Conservation (phyloP, 2,797 vertebrate species). For the Malurus splendens region DNA sequence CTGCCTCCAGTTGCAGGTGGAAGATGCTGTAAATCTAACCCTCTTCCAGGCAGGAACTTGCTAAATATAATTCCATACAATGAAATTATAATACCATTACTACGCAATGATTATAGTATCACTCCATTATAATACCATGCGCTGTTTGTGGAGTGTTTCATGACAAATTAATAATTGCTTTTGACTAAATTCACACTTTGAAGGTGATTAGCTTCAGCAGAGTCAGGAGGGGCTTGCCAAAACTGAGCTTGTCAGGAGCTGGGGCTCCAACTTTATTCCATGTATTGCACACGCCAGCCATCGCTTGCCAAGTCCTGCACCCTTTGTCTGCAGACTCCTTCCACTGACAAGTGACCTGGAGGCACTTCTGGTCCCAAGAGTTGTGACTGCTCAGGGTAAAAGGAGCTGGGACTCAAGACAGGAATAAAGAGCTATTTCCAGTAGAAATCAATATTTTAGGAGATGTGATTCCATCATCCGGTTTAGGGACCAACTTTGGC, state of each 20-base stretch:
- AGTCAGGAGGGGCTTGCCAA: not conserved
- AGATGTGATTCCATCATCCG: not conserved
- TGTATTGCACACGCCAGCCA: fast-evolving
- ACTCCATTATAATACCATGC: not conserved
- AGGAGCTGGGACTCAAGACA: not conserved
- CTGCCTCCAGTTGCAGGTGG: not conserved
- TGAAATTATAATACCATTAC: not conserved
- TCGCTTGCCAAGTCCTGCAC: not conserved
- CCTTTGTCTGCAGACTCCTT: not conserved
- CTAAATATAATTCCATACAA: not conserved
- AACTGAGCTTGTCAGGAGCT: not conserved
- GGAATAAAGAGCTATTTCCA: not conserved
- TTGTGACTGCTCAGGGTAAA: not conserved
- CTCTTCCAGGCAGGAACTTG: not conserved
- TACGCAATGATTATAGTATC: not conserved
- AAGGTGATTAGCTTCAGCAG: not conserved
- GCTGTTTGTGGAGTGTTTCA: not conserved
- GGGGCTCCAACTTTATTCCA: not conserved
- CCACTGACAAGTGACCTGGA: not conserved
- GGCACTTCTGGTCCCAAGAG: not conserved
- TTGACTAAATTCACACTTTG: not conserved
- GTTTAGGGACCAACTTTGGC: not conserved
- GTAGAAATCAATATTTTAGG: not conserved
- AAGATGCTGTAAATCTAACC: not conserved
- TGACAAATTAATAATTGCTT: not conserved